Evolutionary conservation across 2,888 invertebrate species (phyloP).

Genomic region (Zaprionus obscuricornis): DNA sequence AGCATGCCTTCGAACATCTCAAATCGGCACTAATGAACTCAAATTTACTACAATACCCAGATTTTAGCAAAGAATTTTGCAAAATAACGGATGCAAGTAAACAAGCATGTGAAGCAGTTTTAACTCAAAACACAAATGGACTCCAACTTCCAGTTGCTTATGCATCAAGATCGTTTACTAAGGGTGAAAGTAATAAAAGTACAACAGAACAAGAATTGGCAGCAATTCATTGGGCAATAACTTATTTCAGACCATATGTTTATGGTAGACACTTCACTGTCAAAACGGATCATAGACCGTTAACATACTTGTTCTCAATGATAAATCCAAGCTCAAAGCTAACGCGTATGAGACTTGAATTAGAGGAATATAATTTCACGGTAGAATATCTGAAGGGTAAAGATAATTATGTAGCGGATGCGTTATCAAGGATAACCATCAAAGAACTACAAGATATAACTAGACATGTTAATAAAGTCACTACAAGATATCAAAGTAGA

Average conservation of each 20-base stretch:
- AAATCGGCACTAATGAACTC: not conserved
- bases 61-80: conserved; percentile 7
- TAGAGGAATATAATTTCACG: not conserved
- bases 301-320: too few relatives aligned
- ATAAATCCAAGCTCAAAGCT: not conserved
- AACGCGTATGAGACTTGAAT: not conserved
- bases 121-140: conserved; percentile 10
- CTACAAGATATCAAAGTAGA: too few relatives aligned
- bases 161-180: conserved; percentile 6
- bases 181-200: conserved; percentile 6
- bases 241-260: not conserved
- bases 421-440: too few relatives aligned
- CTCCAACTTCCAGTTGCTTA: conserved; percentile 7
- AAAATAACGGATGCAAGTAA: conserved; percentile 15
- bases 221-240: not conserved
- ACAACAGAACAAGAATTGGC: conserved; percentile 1
- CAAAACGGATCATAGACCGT: too few relatives aligned
- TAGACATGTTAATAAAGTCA: too few relatives aligned
- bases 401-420: too few relatives aligned
- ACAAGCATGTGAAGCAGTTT: conserved; percentile 11
- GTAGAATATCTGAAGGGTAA: too few relatives aligned
- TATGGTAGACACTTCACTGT: not conserved
- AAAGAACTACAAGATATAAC: too few relatives aligned
- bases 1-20: not conserved
- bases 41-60: not conserved